A percentile compares a stretch with the other conserved stretches of the same genome.
Evolutionary conservation across 1,140 invertebrate genomes (phyloP).

Genomic region (Gonatopus flavifemur): DNA sequence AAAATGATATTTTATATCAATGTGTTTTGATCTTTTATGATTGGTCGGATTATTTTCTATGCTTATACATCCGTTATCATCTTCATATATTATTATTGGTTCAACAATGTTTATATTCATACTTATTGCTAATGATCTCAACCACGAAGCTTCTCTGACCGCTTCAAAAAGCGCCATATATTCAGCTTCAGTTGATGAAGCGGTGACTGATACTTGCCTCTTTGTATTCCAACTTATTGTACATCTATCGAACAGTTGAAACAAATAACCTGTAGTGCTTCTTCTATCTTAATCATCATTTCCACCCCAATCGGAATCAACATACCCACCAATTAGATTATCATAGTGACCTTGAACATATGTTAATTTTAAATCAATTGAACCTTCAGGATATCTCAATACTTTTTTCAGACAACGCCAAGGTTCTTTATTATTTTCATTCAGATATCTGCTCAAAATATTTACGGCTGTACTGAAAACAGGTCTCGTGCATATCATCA

Average conservation of each 20-base stretch:
- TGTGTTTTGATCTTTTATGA: neutral
- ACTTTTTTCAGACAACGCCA: constrained; percentile 8
- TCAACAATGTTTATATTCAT: neutral
- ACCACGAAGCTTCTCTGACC: neutral
- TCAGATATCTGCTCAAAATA: neutral
- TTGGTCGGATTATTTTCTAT: neutral
- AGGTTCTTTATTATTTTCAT: neutral
- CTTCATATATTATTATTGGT: constrained; percentile 3
- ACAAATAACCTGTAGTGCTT: neutral
- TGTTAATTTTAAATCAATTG: neutral
- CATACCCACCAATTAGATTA: constrained; percentile 3
- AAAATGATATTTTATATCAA: too few relatives aligned
- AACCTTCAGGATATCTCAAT: constrained; percentile 10
- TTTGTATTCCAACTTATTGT: constrained; percentile 7
- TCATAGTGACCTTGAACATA: neutral
- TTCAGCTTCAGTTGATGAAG: neutral
- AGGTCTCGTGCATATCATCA: constrained; percentile 1
- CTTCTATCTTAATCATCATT: neutral
- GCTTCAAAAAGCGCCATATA: constrained; percentile 5
- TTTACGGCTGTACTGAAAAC: constrained; percentile 5
- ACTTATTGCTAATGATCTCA: neutral
- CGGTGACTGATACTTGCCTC: constrained; percentile 1
- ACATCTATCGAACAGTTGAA: constrained; percentile 2
- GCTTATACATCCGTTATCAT: neutral
- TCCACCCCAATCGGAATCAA: constrained; percentile 7